Evolutionary conservation across 2,797 vertebrate species (phyloP), one percentile per base, ranked within the genome.

Genomic region (Phrynocephalus vlangalii): DNA sequence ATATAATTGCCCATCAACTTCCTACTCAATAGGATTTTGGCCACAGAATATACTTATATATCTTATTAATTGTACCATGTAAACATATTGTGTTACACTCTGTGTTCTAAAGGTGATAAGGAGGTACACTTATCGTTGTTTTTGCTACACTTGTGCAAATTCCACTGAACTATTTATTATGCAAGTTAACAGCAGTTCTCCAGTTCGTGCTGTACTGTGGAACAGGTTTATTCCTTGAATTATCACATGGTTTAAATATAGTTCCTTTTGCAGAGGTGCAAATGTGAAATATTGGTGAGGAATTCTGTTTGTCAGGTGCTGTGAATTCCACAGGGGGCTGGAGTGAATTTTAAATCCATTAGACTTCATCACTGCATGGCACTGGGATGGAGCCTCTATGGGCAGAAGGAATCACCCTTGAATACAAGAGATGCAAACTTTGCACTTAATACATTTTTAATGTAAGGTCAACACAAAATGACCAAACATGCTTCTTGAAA

Each of bases 241-340:
- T 20, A 60, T 13, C 77, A 7, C 48, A 33, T 67, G 72, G 68
- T 85, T 88, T 82, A 82, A 83, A n/a, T 3, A 30, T 0, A 82
- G 84, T 71, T 89, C 91, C 83, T 60, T 56, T 81, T 81, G 81
- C 24, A 28, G 82, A 48, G 0, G 10, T 2, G 16, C 16, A 80
- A 93, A 92, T 70, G 86, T 92, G 85, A 90, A 94, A 87, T 52
- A 83, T 84, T 87, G 79, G 90, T 94, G 95, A 94, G 95, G 93
- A 96, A 96, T 94, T 93, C 85, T 87, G 85, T 85, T 94, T 56
- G 38, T 83, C 85, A 87, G 90, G 91, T 91, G 92, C 82, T 0
- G 0, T 70, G 20, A 52, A 0, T 94, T 92, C 92, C 92, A 85
- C 26, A 1, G 67, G 0, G 70, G 38, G 10, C 10, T 68, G 86